Evolutionary conservation across 2,113 vertebrate genomes (phyloP).

Genomic region (Malurus cyaneus): DNA sequence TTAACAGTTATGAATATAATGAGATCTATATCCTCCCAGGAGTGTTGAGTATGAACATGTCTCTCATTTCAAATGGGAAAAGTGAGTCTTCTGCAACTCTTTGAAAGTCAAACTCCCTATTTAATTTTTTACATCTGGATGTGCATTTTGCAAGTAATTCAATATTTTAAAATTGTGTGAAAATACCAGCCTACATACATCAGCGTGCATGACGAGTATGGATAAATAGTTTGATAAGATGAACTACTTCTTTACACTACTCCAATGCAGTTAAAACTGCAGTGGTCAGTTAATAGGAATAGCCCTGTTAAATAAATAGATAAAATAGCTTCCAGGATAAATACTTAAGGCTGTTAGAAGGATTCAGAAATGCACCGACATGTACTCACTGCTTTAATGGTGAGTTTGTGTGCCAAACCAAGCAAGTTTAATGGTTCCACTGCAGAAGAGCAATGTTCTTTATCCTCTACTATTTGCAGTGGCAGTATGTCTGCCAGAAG

Average conservation of each 20-base stretch:
- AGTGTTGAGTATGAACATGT: background rate
- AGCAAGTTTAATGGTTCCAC: constrained; percentile 57
- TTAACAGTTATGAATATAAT: background rate
- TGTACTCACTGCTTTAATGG: constrained; percentile 73
- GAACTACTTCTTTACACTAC: background rate
- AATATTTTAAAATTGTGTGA: background rate
- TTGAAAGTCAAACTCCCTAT: background rate
- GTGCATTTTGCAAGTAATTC: background rate
- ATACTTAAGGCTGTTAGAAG: background rate
- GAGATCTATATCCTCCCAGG: background rate
- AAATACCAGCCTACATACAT: background rate
- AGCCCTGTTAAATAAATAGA: background rate
- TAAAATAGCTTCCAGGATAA: background rate
- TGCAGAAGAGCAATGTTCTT: constrained; percentile 37
- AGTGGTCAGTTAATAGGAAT: background rate
- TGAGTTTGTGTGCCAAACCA: constrained; percentile 65
- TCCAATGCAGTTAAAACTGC: background rate
- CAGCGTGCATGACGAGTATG: background rate
- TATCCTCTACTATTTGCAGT: constrained; percentile 29
- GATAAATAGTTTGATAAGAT: background rate
- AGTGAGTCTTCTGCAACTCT: background rate
- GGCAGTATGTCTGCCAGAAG: constrained; percentile 73
- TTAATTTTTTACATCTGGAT: background rate
- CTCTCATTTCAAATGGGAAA: background rate
- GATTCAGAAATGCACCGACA: background rate